phyloP scores from a whole-genome alignment of 2,888 invertebrate species.

The Adineta ricciae region DNA sequence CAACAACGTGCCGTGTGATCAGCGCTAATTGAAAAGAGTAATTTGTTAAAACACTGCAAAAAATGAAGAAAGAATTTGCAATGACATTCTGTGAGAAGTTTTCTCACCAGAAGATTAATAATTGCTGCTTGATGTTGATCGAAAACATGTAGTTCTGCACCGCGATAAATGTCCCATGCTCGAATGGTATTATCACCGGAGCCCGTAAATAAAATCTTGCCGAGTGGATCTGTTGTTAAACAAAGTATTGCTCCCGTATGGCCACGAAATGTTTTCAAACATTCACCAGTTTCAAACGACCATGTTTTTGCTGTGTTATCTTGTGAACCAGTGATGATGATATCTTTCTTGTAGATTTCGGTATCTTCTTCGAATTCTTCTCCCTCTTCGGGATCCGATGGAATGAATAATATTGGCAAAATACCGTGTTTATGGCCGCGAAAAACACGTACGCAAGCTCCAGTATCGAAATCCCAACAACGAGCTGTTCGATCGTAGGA shows the following conservation, averaged over 20 bases:
- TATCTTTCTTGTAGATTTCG: slow-evolving; percentile 41
- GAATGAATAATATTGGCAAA: slow-evolving; percentile 53
- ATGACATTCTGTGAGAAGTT: neutral
- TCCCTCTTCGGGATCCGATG: slow-evolving; percentile 40
- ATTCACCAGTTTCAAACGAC: slow-evolving; percentile 49
- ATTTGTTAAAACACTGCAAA: slow-evolving; percentile 50
- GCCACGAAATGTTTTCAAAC: slow-evolving; percentile 44
- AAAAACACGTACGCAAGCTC: slow-evolving; percentile 48
- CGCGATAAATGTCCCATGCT: slow-evolving; percentile 51
- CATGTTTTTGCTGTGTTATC: slow-evolving; percentile 49
- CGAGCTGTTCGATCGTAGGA: slow-evolving; percentile 44
- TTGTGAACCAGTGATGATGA: slow-evolving; percentile 48
- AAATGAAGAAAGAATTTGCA: neutral
- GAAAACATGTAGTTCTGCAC: slow-evolving; percentile 48
- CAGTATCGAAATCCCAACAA: slow-evolving; percentile 53
- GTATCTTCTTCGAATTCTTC: slow-evolving; percentile 38
- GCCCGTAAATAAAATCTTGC: slow-evolving; percentile 51
- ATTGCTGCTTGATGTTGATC: slow-evolving; percentile 50
- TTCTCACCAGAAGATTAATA: slow-evolving; percentile 49
- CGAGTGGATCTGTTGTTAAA: slow-evolving; percentile 50
- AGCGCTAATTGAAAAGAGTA: slow-evolving; percentile 53
- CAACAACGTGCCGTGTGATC: slow-evolving; percentile 53
- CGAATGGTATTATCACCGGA: slow-evolving; percentile 51
- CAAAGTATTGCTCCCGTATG: slow-evolving; percentile 52
- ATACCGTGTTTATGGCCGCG: slow-evolving; percentile 53